Conservation (phyloP, 2,113 vertebrate genomes). For the Larimichthys polyactis region DNA sequence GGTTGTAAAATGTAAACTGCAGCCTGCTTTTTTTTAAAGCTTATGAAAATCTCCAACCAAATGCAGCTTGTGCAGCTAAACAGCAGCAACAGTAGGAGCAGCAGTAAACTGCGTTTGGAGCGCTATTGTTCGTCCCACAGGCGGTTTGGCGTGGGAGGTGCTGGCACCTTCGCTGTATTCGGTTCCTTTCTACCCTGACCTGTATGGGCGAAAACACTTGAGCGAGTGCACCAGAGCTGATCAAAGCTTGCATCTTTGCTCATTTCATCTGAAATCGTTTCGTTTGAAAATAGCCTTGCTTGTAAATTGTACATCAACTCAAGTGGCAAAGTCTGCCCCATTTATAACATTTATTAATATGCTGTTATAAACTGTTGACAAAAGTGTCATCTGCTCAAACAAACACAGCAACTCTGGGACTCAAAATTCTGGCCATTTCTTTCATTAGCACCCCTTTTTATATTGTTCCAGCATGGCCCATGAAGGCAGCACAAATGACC, state of each 20-base stretch:
- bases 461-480: background rate
- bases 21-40: background rate
- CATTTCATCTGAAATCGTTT: background rate
- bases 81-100: background rate
- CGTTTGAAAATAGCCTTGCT: background rate
- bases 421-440: background rate
- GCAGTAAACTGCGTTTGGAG: background rate
- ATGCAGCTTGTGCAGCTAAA: background rate
- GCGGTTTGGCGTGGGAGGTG: conserved; percentile 5
- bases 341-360: background rate
- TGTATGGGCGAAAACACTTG: background rate
- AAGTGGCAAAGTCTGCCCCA: too few relatives aligned
- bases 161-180: background rate
- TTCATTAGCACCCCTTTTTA: background rate
- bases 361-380: background rate
- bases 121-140: background rate
- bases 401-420: background rate
- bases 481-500: background rate
- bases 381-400: too few relatives aligned
- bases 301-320: background rate
- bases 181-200: background rate
- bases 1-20: background rate
- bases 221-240: background rate
- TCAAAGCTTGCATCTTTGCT: background rate
- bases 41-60: too few relatives aligned